A percentile compares a stretch with the other conserved stretches of the same genome.
These are phyloP conservation scores for Arge pagana DNA, from an alignment of 2,888 invertebrate species.

Conservation along the genomic window DNA sequence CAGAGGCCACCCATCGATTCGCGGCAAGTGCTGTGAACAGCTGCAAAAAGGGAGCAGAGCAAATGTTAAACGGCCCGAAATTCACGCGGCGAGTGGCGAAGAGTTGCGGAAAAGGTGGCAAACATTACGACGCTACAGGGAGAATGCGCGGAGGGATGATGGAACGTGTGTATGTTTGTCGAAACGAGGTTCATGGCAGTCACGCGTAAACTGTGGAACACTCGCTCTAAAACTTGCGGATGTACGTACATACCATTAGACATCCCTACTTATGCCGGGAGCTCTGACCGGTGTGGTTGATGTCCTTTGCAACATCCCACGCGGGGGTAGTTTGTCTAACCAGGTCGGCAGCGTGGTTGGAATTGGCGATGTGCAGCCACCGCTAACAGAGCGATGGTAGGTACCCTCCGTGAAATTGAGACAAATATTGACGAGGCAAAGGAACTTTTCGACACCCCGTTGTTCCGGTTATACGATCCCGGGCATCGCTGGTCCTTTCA, in stretches of 20 bases:
- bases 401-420: slow-evolving; percentile 41
- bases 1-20: too few relatives aligned
- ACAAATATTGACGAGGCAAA: slow-evolving; percentile 51
- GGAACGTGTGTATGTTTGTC: too few relatives aligned
- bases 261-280: slow-evolving; percentile 41
- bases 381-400: slow-evolving; percentile 3
- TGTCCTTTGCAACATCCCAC: slow-evolving; percentile 53
- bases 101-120: too few relatives aligned
- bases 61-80: too few relatives aligned
- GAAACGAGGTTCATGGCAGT: too few relatives aligned
- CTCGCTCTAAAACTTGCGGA: slow-evolving; percentile 49
- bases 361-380: slow-evolving; percentile 12
- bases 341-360: slow-evolving; percentile 30
- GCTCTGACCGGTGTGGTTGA: slow-evolving; percentile 42
- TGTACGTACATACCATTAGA: slow-evolving; percentile 51
- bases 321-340: slow-evolving; percentile 54
- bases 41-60: too few relatives aligned
- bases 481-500: slow-evolving; percentile 35
- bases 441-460: slow-evolving; percentile 46
- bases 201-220: slow-evolving; percentile 42
- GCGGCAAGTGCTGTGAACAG: too few relatives aligned
- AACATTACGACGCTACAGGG: too few relatives aligned
- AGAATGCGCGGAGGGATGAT: too few relatives aligned
- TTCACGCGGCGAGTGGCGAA: too few relatives aligned
- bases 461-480: slow-evolving; percentile 45